A percentile compares a stretch with the other conserved stretches of the same genome.
These are phyloP conservation scores for Percina caprodes DNA, from an alignment of 2,113 vertebrate genomes.

Conservation along the genomic window DNA sequence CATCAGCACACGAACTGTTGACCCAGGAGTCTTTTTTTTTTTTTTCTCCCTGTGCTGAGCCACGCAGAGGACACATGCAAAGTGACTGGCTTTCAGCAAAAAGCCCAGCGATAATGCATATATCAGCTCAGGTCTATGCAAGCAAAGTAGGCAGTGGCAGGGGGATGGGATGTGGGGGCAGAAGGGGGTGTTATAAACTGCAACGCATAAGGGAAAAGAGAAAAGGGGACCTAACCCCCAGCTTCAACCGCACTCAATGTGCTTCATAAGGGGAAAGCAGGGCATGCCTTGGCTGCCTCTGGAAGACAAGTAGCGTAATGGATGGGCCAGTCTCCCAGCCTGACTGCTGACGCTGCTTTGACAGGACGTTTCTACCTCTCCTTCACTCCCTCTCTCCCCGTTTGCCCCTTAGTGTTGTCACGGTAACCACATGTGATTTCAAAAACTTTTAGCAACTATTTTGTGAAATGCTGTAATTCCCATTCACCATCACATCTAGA, in stretches of 20 bases:
- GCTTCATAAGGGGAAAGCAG: constrained; percentile 77
- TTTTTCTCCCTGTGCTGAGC: constrained; percentile 56
- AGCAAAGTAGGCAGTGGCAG: constrained; percentile 63
- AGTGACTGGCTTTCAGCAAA: constrained; percentile 74
- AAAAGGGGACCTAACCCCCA: constrained; percentile 58
- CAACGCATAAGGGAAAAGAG: constrained; percentile 63
- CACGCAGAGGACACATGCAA: constrained; percentile 79
- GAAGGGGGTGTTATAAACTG: constrained; percentile 60
- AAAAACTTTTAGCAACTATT: constrained; percentile 27
- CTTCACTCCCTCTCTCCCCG: constrained; percentile 41
- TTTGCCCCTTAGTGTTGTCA: constrained; percentile 47
- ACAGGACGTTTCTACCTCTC: constrained; percentile 72
- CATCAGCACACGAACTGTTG: constrained; percentile 71
- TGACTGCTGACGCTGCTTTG: constrained; percentile 78
- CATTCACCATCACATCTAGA: not conserved
- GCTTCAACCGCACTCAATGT: constrained; percentile 61
- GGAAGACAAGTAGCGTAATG: constrained; percentile 71
- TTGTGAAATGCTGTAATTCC: constrained; percentile 13
- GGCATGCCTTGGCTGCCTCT: constrained; percentile 62
- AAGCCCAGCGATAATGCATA: constrained; percentile 70
- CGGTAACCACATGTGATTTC: constrained; percentile 53
- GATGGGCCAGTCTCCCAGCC: constrained; percentile 61
- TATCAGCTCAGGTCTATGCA: constrained; percentile 67
- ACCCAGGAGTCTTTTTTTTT: constrained; percentile 43
- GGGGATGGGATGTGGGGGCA: not conserved